Percentiles rank a stretch among this genome's conserved stretches.
phyloP scores from a whole-genome alignment of 2,797 vertebrate species.

The Phyllotis vaccarum region DNA sequence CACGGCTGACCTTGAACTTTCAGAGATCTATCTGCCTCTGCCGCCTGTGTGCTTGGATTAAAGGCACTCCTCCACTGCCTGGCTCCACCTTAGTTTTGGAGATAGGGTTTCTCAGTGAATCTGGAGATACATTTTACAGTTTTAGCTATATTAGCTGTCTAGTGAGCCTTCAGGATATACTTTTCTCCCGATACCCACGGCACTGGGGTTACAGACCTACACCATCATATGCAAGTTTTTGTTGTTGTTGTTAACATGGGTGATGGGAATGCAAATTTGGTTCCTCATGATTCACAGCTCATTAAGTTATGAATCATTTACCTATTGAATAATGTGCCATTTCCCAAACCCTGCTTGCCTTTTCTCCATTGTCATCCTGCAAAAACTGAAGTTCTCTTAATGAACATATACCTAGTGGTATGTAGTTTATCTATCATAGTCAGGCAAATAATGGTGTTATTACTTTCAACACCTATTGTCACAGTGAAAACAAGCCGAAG shows the following conservation, averaged over 20 bases:
- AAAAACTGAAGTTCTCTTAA: background rate
- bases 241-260: background rate
- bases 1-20: background rate
- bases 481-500: background rate
- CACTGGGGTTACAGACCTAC: background rate
- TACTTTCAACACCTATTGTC: background rate
- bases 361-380: background rate
- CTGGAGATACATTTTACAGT: background rate
- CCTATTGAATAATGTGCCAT: background rate
- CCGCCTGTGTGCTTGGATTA: too few relatives aligned
- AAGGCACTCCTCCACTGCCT: too few relatives aligned
- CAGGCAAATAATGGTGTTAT: too few relatives aligned
- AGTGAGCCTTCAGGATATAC: background rate
- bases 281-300: background rate
- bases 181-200: background rate
- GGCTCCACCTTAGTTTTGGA: background rate
- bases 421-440: fast-evolving
- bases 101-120: background rate
- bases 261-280: background rate
- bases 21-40: too few relatives aligned
- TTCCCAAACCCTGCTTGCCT: too few relatives aligned
- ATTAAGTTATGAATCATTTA: background rate
- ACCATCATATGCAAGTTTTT: background rate
- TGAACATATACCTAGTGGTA: background rate
- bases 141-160: background rate